phyloP scores from a whole-genome alignment of 2,113 vertebrate genomes.

The Dissostichus mawsoni region DNA sequence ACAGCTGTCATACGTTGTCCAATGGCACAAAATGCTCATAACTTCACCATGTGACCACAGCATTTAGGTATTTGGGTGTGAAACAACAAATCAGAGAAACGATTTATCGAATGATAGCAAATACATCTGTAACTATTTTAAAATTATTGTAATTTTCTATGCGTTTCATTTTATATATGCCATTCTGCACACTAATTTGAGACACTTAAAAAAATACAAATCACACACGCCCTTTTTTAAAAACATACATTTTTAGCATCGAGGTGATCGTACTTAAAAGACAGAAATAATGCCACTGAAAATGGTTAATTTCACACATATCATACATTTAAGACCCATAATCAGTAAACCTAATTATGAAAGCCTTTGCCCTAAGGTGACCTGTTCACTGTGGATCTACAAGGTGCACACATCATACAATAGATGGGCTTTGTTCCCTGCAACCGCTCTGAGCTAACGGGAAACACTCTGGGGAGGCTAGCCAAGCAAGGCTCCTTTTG shows the following conservation, averaged over 20 bases:
- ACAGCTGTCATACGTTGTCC: neutral
- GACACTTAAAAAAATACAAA: neutral
- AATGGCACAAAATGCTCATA: neutral
- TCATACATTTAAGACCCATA: neutral
- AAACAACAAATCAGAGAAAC: neutral
- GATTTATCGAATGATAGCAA: no score
- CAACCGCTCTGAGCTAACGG: slow-evolving; percentile 45
- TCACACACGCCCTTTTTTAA: neutral
- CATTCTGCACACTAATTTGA: neutral
- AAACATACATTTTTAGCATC: neutral
- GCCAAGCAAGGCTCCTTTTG: slow-evolving; percentile 48
- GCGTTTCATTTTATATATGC: neutral
- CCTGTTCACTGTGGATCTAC: slow-evolving; percentile 17
- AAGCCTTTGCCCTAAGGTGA: slow-evolving; percentile 3
- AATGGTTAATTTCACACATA: neutral
- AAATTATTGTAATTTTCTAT: neutral
- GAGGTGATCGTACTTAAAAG: neutral
- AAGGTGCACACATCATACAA: slow-evolving; percentile 49
- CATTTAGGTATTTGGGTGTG: neutral
- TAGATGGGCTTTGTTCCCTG: slow-evolving; percentile 62
- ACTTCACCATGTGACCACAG: neutral
- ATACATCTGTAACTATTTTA: no score
- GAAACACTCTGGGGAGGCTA: slow-evolving; percentile 42
- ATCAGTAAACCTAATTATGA: neutral
- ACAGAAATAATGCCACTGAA: neutral